These are phyloP conservation scores for Papilio elwesi DNA, from an alignment of 2,888 invertebrate species.

Conservation along the genomic window DNA sequence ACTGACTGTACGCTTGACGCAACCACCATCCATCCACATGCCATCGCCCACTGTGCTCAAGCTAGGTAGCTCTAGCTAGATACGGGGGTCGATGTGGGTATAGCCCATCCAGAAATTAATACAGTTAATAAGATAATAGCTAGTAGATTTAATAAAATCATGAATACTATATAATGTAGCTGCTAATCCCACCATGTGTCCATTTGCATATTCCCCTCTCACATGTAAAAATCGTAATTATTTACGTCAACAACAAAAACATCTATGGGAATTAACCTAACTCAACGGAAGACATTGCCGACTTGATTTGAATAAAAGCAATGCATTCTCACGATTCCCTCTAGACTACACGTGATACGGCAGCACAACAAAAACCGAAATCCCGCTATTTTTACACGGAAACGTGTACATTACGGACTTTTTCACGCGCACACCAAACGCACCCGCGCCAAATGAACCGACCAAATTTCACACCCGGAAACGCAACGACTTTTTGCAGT, in stretches of 20 bases:
- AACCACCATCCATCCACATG: no score
- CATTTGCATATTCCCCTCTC: no score
- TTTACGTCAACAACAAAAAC: constrained; percentile 12
- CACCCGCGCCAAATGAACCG: constrained; percentile 67
- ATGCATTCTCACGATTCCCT: constrained; percentile 57
- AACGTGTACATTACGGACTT: constrained; percentile 53
- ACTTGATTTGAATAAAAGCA: constrained; percentile 67
- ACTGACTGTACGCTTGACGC: no score
- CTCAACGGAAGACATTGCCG: constrained; percentile 27
- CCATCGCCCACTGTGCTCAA: no score
- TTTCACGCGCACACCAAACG: constrained; percentile 57
- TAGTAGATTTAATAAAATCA: no score
- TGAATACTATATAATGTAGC: no score
- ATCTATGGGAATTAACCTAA: constrained; percentile 32
- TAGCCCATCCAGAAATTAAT: no score
- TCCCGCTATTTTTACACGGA: constrained; percentile 63
- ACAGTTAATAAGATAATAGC: no score
- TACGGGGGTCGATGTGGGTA: no score
- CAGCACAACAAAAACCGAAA: constrained; percentile 55
- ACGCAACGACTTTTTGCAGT: constrained; percentile 55
- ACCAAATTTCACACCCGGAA: constrained; percentile 78
- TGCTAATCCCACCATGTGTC: no score
- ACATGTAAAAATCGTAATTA: background rate
- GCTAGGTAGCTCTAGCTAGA: no score
- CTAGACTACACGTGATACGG: constrained; percentile 44